These are phyloP conservation scores for Plebejus argus DNA, from an alignment of 2,888 invertebrate species.

Conservation along the genomic window DNA sequence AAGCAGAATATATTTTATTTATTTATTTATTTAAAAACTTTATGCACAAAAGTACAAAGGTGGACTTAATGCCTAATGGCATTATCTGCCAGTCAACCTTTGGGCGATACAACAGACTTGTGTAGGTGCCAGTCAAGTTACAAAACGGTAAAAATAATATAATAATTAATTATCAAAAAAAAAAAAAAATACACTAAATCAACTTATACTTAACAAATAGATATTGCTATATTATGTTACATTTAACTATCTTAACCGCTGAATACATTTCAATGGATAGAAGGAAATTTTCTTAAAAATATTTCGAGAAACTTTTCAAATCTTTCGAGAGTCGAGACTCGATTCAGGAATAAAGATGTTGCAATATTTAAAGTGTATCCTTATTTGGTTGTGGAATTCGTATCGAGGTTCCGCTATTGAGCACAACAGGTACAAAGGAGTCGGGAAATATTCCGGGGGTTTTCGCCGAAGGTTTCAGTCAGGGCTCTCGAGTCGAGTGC, in stretches of 20 bases:
- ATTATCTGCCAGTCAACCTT: too few relatives aligned
- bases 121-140: too few relatives aligned
- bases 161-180: too few relatives aligned
- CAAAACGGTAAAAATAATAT: too few relatives aligned
- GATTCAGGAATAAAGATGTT: not conserved
- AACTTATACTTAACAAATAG: too few relatives aligned
- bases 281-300: not conserved
- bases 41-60: too few relatives aligned
- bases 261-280: not conserved
- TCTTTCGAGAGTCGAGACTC: not conserved
- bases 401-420: not conserved
- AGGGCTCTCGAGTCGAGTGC: not conserved
- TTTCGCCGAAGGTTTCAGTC: constrained; percentile 1
- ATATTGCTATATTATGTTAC: not conserved
- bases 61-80: too few relatives aligned
- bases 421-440: constrained; percentile 2
- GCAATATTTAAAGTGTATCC: constrained; percentile 10
- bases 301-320: not conserved
- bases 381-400: not conserved
- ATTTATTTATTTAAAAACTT: too few relatives aligned
- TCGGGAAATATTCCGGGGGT: not conserved
- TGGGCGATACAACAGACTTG: too few relatives aligned
- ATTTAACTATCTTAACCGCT: not conserved
- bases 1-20: too few relatives aligned
- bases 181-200: too few relatives aligned